phyloP scores from a whole-genome alignment of 1,140 invertebrate genomes.

The Phocides pigmalion region DNA sequence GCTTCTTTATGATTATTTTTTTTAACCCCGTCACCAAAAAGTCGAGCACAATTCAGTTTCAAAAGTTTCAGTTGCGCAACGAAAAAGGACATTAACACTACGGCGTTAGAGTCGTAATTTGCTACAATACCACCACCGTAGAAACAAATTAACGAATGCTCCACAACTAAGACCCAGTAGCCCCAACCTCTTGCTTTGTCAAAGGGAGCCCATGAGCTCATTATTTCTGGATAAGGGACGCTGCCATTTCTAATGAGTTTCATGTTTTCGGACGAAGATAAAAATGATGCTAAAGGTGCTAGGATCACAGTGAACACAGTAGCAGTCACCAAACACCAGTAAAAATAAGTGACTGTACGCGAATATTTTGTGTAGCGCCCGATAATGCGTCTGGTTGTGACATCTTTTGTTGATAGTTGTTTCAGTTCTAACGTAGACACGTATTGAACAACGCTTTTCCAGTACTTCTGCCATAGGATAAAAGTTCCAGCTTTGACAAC shows the following conservation, averaged over 20 bases:
- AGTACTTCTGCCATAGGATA: slow-evolving; percentile 59
- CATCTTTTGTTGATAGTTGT: slow-evolving; percentile 50
- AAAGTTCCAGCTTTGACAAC: slow-evolving; percentile 64
- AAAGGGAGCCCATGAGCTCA: slow-evolving; percentile 65
- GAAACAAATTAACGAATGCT: slow-evolving; percentile 57
- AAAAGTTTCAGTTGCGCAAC: slow-evolving; percentile 63
- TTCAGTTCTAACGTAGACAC: slow-evolving; percentile 54
- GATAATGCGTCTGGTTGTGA: slow-evolving; percentile 43
- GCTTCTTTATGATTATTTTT: slow-evolving; percentile 43
- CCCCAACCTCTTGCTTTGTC: slow-evolving; percentile 58
- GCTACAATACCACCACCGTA: slow-evolving; percentile 68
- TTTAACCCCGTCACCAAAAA: slow-evolving; percentile 50
- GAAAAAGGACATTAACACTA: slow-evolving; percentile 70
- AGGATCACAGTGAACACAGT: slow-evolving; percentile 66
- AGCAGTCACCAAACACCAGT: slow-evolving; percentile 57
- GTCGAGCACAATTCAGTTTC: slow-evolving; percentile 50
- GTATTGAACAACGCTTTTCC: slow-evolving; percentile 57
- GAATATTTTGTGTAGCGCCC: slow-evolving; percentile 61
- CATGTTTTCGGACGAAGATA: slow-evolving; percentile 45
- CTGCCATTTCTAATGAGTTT: slow-evolving; percentile 47
- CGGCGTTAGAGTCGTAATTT: slow-evolving; percentile 63
- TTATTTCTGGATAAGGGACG: slow-evolving; percentile 62
- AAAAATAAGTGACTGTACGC: slow-evolving; percentile 62
- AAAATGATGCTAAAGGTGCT: slow-evolving; percentile 57
- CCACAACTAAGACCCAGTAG: slow-evolving; percentile 48